These are phyloP conservation scores for Gymnopithys bicolor DNA, from an alignment of 2,797 vertebrate species.

Conservation along the genomic window DNA sequence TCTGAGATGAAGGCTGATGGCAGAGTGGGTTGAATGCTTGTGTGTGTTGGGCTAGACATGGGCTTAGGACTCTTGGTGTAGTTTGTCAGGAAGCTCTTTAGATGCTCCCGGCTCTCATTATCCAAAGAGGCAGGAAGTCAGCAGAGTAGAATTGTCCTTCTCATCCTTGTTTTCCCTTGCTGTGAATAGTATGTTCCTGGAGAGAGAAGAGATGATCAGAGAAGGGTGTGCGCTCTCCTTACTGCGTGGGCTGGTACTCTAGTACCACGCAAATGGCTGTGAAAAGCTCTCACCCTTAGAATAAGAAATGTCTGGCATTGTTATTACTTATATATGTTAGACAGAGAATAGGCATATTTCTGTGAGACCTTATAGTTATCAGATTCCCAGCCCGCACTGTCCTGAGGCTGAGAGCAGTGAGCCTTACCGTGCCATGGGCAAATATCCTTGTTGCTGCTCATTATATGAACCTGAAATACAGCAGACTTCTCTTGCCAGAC, in stretches of 20 bases:
- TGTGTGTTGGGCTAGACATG: neutral
- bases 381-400: rapidly evolving
- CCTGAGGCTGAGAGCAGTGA: neutral
- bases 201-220: neutral
- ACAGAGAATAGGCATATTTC: neutral
- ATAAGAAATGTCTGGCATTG: neutral
- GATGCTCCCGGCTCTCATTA: neutral
- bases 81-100: neutral
- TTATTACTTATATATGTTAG: neutral
- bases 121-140: neutral
- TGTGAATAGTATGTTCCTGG: neutral
- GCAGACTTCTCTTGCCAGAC: neutral
- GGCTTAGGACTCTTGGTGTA: neutral
- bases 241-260: neutral
- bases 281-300: neutral
- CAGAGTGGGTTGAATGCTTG: neutral
- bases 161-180: neutral
- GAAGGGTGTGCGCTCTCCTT: neutral
- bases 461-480: neutral
- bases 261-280: neutral
- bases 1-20: neutral
- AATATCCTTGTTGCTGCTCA: rapidly evolving
- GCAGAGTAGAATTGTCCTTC: neutral
- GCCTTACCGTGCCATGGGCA: neutral
- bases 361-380: neutral